A percentile compares a stretch with the other conserved stretches of the same genome.
Evolutionary conservation across 2,797 vertebrate species (phyloP).

Genomic region (Eulemur mongoz): DNA sequence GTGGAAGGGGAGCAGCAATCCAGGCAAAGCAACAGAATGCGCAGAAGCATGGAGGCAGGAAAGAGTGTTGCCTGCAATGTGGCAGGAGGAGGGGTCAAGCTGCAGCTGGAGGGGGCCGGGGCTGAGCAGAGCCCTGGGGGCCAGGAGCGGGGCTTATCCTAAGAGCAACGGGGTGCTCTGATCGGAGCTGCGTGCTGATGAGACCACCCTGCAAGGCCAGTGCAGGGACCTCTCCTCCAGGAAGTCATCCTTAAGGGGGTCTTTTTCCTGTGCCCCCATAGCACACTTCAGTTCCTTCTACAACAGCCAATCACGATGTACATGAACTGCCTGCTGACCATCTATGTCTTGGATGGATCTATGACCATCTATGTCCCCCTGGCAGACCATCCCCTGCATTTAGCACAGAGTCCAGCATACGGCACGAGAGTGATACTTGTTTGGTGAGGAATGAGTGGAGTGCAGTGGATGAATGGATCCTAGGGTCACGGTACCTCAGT

Average conservation of each 20-base stretch:
- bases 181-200: fast-evolving
- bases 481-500: fast-evolving
- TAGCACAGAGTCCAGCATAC: fast-evolving
- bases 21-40: neutral
- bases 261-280: neutral
- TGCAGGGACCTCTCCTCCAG: neutral
- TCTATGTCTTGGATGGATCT: neutral
- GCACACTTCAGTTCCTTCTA: neutral
- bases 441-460: neutral
- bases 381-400: neutral
- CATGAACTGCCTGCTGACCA: fast-evolving
- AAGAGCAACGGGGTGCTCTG: neutral
- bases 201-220: neutral
- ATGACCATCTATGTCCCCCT: neutral
- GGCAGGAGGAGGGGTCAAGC: neutral
- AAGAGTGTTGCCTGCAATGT: fast-evolving
- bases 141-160: neutral
- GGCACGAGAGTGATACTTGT: fast-evolving
- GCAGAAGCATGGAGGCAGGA: neutral
- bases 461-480: neutral
- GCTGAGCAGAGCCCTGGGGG: no score
- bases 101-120: no score
- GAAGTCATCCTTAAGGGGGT: neutral
- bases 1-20: neutral
- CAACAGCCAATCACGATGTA: fast-evolving